These are phyloP conservation scores for Tenthredo amoena DNA, from an alignment of 2,888 invertebrate species.

Conservation along the genomic window DNA sequence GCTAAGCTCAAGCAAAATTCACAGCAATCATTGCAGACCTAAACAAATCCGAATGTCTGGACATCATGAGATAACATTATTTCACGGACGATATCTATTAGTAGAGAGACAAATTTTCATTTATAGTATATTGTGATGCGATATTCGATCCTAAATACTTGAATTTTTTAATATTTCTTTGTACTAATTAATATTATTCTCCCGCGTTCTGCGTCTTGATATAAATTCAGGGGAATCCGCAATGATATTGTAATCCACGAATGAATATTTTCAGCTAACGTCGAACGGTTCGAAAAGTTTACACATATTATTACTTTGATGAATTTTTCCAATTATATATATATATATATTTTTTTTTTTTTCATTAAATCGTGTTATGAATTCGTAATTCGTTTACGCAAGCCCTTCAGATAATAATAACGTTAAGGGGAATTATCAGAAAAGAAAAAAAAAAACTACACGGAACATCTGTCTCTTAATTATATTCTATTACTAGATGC, in stretches of 20 bases:
- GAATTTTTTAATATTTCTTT: neutral
- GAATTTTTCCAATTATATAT: neutral
- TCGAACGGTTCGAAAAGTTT: neutral
- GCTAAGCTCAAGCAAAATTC: neutral
- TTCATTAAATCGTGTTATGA: neutral
- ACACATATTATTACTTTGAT: neutral
- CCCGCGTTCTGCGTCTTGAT: neutral
- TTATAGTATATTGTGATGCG: neutral
- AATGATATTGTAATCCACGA: neutral
- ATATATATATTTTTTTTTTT: too few relatives aligned
- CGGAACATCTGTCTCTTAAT: neutral
- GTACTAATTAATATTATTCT: neutral
- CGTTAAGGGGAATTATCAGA: neutral
- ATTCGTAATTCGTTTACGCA: neutral
- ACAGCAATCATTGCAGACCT: neutral
- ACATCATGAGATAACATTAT: slow-evolving; percentile 5
- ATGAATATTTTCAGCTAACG: neutral
- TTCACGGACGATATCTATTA: neutral
- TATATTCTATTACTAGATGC: slow-evolving; percentile 3
- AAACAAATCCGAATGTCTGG: neutral
- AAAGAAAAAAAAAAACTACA: neutral
- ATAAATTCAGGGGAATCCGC: neutral
- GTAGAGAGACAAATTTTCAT: neutral
- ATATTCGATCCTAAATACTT: neutral
- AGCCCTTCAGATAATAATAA: neutral